Conservation (phyloP, 2,888 invertebrate species). For the Anticlea derivata region DNA sequence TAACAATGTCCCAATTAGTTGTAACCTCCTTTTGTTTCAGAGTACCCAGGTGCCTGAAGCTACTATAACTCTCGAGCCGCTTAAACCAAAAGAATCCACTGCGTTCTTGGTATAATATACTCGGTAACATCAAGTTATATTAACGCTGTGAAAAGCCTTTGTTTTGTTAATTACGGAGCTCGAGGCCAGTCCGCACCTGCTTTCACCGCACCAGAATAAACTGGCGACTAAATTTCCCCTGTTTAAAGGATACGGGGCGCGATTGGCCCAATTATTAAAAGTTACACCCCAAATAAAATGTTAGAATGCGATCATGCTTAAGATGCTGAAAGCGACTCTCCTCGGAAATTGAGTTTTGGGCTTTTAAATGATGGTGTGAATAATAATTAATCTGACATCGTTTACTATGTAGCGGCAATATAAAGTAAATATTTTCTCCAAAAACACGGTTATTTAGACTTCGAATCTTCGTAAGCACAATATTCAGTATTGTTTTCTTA, state of each 20-base stretch:
- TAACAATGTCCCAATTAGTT: slow-evolving; percentile 8
- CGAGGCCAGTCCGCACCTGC: slow-evolving; percentile 66
- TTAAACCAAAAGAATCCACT: slow-evolving; percentile 53
- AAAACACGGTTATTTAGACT: too few relatives aligned
- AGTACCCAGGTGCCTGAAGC: slow-evolving; percentile 34
- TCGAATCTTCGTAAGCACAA: too few relatives aligned
- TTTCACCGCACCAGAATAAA: slow-evolving; percentile 67
- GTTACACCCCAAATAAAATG: background rate
- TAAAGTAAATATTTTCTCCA: background rate
- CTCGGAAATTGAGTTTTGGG: slow-evolving; percentile 1
- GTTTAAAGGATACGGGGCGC: slow-evolving; percentile 46
- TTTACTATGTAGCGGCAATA: background rate
- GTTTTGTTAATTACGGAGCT: slow-evolving; percentile 75
- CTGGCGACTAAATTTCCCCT: slow-evolving; percentile 65
- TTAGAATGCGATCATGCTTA: slow-evolving; percentile 1
- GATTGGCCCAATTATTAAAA: slow-evolving; percentile 7
- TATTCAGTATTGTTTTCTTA: too few relatives aligned
- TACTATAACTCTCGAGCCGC: slow-evolving; percentile 35
- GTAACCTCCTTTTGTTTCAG: slow-evolving; percentile 16
- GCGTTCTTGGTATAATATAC: slow-evolving; percentile 59
- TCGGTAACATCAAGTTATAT: slow-evolving; percentile 65
- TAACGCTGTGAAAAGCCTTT: slow-evolving; percentile 69
- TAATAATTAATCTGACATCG: background rate
- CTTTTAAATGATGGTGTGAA: background rate
- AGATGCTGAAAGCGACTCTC: slow-evolving; percentile 1